Evolutionary conservation across 2,797 vertebrate species (phyloP).

Genomic region (Leptodactylus fallax): DNA sequence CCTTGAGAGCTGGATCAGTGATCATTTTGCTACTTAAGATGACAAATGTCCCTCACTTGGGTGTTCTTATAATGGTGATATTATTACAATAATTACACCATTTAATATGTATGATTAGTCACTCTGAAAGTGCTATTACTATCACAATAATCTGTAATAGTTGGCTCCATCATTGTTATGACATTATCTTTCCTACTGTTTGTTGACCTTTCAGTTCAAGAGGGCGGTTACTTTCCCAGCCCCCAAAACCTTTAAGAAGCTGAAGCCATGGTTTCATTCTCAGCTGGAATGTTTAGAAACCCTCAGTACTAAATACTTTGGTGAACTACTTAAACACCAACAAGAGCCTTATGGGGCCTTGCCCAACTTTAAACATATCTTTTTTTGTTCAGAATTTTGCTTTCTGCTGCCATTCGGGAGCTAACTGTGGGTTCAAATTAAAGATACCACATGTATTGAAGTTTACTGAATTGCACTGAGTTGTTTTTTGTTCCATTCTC

Average conservation of each 20-base stretch:
- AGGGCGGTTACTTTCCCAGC: conserved; percentile 79
- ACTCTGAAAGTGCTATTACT: conserved; percentile 77
- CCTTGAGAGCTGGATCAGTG: background rate
- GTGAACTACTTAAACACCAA: conserved; percentile 87
- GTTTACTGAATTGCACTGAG: conserved; percentile 85
- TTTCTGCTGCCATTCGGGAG: conserved; percentile 83
- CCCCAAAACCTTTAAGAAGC: conserved; percentile 81
- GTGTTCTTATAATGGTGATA: conserved; percentile 75
- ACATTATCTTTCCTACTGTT: conserved; percentile 84
- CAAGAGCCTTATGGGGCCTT: conserved; percentile 88
- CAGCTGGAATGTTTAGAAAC: conserved; percentile 90
- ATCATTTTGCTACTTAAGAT: conserved; percentile 66
- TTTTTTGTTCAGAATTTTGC: conserved; percentile 83
- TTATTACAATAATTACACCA: conserved; percentile 77
- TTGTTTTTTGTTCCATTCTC: conserved; percentile 85
- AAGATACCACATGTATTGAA: conserved; percentile 84
- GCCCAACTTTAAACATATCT: conserved; percentile 84
- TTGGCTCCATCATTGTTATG: conserved; percentile 83
- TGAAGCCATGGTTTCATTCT: conserved; percentile 83
- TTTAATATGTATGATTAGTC: conserved; percentile 80
- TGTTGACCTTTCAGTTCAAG: conserved; percentile 84
- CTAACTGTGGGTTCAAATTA: conserved; percentile 82
- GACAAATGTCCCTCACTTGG: conserved; percentile 71
- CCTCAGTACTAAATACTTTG: conserved; percentile 83
- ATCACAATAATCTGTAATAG: conserved; percentile 77